Percentiles rank a stretch among this genome's conserved stretches.
These are phyloP conservation scores for Creontiades dilutus DNA, from an alignment of 2,888 invertebrate genomes.

Conservation along the genomic window DNA sequence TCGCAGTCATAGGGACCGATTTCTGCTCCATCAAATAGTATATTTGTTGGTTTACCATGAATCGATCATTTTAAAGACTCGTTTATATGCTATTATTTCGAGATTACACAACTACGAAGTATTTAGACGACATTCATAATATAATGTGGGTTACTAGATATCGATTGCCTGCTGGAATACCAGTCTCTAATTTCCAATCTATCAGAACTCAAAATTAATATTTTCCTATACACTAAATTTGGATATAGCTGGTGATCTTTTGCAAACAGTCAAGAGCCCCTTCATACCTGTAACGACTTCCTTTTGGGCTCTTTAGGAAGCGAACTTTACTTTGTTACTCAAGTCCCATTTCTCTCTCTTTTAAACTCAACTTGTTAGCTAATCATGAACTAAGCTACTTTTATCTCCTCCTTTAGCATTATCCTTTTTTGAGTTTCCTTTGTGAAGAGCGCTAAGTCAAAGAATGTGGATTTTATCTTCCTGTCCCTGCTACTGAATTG, in stretches of 20 bases:
- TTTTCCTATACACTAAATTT: background rate
- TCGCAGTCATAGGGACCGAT: no score
- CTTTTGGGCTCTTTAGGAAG: background rate
- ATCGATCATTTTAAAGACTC: no score
- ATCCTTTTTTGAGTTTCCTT: background rate
- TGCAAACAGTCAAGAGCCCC: background rate
- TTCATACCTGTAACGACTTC: constrained; percentile 22
- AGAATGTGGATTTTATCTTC: background rate
- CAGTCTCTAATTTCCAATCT: no score
- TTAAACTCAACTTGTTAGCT: constrained; percentile 43
- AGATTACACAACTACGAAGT: no score
- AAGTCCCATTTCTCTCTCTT: background rate
- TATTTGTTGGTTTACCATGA: no score
- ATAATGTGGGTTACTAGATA: no score
- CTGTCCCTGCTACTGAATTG: background rate
- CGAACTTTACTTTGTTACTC: constrained; percentile 27
- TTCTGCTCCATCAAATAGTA: no score
- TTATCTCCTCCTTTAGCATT: background rate
- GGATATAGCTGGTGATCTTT: background rate
- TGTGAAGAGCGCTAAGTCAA: background rate
- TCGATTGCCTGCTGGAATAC: no score
- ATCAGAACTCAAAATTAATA: background rate
- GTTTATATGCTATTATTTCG: no score
- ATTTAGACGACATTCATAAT: no score
- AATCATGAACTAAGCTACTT: constrained; percentile 41